Evolutionary conservation across 2,113 vertebrate species (phyloP), one percentile per base, ranked within the genome.

Genomic region (Hippolais icterina): DNA sequence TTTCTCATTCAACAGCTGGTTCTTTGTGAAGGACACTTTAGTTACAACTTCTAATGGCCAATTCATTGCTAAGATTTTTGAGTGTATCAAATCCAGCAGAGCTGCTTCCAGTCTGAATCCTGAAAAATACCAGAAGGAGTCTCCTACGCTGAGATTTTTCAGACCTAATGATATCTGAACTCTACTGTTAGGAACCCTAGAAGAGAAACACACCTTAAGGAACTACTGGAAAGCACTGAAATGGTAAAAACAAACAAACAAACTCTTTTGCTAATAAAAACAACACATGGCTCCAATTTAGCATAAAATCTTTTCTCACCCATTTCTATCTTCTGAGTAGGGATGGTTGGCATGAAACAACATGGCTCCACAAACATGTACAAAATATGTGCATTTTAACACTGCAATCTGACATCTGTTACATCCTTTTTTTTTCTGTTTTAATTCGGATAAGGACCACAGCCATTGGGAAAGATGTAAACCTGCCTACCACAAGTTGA

Each of bases 361-460:
- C 47, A 87, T 15, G 49, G 11, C 44, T 80, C 17, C 1, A 10
- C 64, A 87, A 78, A 70, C 24, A 29, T 7, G 17, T 8, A 12
- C 11, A 59, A 44, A 9, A 33, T 33, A 53, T 47, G n/a, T 46
- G 27, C 15, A 69, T 53, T 83, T 92, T 41, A 72, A 71, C 70
- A 49, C 20, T 1, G 2, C 8, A 46, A 8, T 46, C 41, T 75
- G 72, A 16, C 39, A 46, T 23, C 44, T 83, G 13, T 75, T 49
- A 29, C 52, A 24, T 23, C 68, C 24, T 31, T n/a, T 12, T 57
- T 5, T 44, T 53, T 56, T 5, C 19, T 39, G 33, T 46, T 65
- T n/a, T 27, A 63, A 39, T 71, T 90, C 1, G 1, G 9, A 13
- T 63, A 44, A 86, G 61, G 78, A 72, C 28, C 0, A 0, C 22